phyloP scores from a whole-genome alignment of 2,888 invertebrate species.

The Polyommatus icarus region DNA sequence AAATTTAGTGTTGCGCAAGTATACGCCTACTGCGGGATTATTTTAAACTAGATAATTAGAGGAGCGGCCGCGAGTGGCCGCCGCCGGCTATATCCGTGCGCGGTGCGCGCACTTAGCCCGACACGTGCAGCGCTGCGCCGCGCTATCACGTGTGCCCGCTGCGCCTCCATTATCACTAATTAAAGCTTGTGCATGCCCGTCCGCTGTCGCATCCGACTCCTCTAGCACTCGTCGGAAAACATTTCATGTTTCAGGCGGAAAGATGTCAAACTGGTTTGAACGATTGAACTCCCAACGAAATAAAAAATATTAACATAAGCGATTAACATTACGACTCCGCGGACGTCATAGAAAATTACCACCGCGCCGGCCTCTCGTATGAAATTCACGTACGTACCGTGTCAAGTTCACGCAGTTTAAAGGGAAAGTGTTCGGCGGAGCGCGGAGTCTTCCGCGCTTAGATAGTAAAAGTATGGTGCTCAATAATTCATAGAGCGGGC shows the following conservation, averaged over 20 bases:
- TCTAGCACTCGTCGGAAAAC: constrained; percentile 7
- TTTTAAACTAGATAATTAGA: constrained; percentile 71
- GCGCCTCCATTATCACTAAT: constrained; percentile 35
- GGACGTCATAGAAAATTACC: constrained; percentile 28
- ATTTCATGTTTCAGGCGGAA: constrained; percentile 13
- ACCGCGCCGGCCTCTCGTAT: not conserved
- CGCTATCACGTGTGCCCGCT: constrained; percentile 55
- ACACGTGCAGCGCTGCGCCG: constrained; percentile 53
- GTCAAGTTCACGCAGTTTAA: constrained; percentile 48
- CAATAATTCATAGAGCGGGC: constrained; percentile 47
- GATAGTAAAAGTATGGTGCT: constrained; percentile 56
- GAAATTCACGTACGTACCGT: not conserved
- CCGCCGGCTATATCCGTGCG: constrained; percentile 49
- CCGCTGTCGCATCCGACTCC: not conserved
- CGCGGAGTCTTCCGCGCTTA: constrained; percentile 59
- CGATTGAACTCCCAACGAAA: not conserved
- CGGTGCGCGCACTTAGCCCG: constrained; percentile 44
- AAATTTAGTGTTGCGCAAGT: constrained; percentile 75
- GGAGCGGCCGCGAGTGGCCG: constrained; percentile 48
- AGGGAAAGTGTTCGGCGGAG: constrained; percentile 72
- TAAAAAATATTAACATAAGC: constrained; percentile 11
- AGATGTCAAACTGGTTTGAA: constrained; percentile 14
- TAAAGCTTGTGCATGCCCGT: constrained; percentile 39
- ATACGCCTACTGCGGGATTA: constrained; percentile 74
- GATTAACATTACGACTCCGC: not conserved